These are phyloP conservation scores for Anastrepha obliqua DNA, from an alignment of 1,140 invertebrate genomes.

Conservation along the genomic window DNA sequence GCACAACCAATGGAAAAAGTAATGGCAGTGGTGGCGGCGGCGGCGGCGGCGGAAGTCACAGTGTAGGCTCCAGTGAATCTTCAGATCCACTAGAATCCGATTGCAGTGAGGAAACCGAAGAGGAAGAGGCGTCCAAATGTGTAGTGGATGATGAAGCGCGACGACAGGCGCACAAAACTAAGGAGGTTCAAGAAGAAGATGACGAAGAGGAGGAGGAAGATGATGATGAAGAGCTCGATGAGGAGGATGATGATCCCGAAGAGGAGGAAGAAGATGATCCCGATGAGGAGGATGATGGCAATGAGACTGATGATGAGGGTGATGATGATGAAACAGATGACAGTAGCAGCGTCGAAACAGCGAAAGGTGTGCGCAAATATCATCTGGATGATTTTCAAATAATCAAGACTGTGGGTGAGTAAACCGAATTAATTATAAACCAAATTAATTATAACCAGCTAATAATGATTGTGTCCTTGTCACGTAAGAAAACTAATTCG, in stretches of 20 bases:
- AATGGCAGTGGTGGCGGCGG: slow-evolving; percentile 55
- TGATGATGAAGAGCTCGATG: slow-evolving; percentile 62
- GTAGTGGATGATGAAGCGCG: slow-evolving; percentile 34
- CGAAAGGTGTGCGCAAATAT: slow-evolving; percentile 81
- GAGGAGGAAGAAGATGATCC: slow-evolving; percentile 63
- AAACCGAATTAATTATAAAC: not conserved
- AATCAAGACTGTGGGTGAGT: slow-evolving; percentile 87
- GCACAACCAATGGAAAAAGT: not conserved
- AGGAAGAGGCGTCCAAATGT: slow-evolving; percentile 51
- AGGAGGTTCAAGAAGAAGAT: slow-evolving; percentile 9
- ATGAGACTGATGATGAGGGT: slow-evolving; percentile 70
- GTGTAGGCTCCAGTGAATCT: slow-evolving; percentile 68
- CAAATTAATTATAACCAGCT: not conserved
- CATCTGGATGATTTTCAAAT: slow-evolving; percentile 86
- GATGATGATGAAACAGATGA: slow-evolving; percentile 62
- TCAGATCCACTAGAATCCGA: slow-evolving; percentile 72
- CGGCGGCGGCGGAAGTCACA: slow-evolving; percentile 57
- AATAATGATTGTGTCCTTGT: not conserved
- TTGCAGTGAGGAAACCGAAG: slow-evolving; percentile 67
- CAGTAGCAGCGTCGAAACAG: slow-evolving; percentile 77
- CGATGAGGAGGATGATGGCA: slow-evolving; percentile 69
- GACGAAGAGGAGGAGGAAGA: slow-evolving; percentile 56
- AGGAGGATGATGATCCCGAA: slow-evolving; percentile 63
- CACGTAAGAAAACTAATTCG: not conserved
- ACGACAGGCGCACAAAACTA: slow-evolving; percentile 40